phyloP scores from a whole-genome alignment of 2,797 vertebrate genomes.

The Acanthurus leucopareius region DNA sequence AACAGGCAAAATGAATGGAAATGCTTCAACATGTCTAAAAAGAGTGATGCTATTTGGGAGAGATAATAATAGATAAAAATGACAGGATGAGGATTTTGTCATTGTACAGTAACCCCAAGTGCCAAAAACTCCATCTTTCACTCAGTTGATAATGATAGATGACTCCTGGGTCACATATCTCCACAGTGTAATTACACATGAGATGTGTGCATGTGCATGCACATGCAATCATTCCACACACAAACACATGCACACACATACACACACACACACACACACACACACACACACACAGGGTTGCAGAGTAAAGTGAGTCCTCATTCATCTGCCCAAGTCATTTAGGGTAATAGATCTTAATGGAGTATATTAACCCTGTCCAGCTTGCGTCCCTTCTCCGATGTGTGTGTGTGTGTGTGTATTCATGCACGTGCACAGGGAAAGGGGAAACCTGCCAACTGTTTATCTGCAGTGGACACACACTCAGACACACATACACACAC shows the following conservation, averaged over 20 bases:
- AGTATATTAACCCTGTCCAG: conserved; percentile 86
- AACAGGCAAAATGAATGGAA: neutral
- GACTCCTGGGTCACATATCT: conserved; percentile 76
- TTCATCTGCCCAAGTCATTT: conserved; percentile 83
- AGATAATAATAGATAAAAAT: neutral
- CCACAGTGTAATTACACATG: conserved; percentile 76
- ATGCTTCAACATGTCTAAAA: neutral
- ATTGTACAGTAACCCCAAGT: conserved; percentile 24
- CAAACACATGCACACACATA: neutral
- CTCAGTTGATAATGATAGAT: conserved; percentile 69
- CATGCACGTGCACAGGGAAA: conserved; percentile 55
- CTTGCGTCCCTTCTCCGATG: conserved; percentile 60
- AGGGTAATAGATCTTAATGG: conserved; percentile 88
- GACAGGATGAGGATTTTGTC: conserved; percentile 7
- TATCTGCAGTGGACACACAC: conserved; percentile 71
- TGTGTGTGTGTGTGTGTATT: conserved; percentile 56
- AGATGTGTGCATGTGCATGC: conserved; percentile 38
- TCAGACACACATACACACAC: conserved; percentile 44
- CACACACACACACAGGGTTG: conserved; percentile 41
- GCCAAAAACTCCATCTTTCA: conserved; percentile 47
- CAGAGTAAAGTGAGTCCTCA: conserved; percentile 77
- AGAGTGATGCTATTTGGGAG: neutral
- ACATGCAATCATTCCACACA: too few species aligned
- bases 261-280: conserved; percentile 40
- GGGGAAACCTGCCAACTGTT: conserved; percentile 82